Evolutionary conservation across 2,888 invertebrate species (phyloP), one percentile per base, ranked within the genome.

Genomic region (Caenorhabditis macrosperma): DNA sequence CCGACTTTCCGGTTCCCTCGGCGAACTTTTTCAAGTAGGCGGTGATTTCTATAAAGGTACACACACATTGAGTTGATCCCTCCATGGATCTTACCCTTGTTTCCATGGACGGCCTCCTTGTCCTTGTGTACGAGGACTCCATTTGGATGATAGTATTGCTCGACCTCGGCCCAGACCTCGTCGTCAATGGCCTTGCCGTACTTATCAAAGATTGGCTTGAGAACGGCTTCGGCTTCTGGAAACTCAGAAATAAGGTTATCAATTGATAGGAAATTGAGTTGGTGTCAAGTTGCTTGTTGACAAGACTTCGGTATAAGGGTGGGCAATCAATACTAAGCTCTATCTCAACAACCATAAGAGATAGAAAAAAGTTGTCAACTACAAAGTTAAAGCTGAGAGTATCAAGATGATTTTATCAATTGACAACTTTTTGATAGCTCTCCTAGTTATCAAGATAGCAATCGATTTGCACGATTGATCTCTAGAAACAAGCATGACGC

Each of bases 141-240:
- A 33, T 71, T 71, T 46, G 71, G 71, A 44, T 71, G 71, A 17
- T 71, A 71, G 35, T 15, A 71, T 28, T 41, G 54, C 41, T 61
- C 61, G 1, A 71, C 71, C 2, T 30, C 54, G 12, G 30, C 54
- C 61, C 61, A 71, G 5, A 48, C 22, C 46, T 61, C 59, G 12
- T 52, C 26, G 22, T 71, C 60, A 5, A 61, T 35, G 15, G 61
- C 61, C 22, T 52, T 26, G 10, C 22, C 33, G 46, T 61, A 71
- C 7, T 38, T 50, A 0, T 61, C 54, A 26, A 71, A 41, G 1
- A 24, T 15, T 24, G 71, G 71, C 30, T 61, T 71, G 7, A 71
- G 17, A n/a, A 41, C 38, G 17, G 61, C 54, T 46, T 71, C 61
- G 44, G 61, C 71, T 44, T 71, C 71, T 66, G 28, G 17, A 44